Base-by-base conservation (phyloP, 1,140 invertebrate species). In the Drosophila pandora region DNA sequence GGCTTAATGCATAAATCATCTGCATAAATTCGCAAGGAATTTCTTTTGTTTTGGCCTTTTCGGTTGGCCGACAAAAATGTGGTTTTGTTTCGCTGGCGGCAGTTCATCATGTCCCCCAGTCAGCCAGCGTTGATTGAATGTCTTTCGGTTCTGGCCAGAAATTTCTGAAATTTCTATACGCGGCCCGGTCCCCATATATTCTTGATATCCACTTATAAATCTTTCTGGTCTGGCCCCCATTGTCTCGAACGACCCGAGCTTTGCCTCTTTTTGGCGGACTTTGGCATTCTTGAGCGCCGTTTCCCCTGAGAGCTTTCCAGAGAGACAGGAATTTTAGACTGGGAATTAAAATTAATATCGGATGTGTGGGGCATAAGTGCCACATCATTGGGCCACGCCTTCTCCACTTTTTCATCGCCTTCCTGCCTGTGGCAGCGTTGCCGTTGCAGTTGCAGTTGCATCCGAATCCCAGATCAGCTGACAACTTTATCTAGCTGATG, bases 1-100 rank as follows among this genome's bases (percentile, higher is more conserved):
- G 37, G 22, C 12, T 17, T 59, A 71, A 71, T 52, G 71, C 83
- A 88, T 88, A 88, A 88, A 88, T 88, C 83, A 88, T 88, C 83
- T 88, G 83, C 83, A 88, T 88, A 88, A 88, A 88, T 88, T 88
- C 78, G 62, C 49, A 17, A 64, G 83, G 83, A 88, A 88, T 88
- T 88, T 88, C 79, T 43, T 83, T 88, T 88, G 83, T 82, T 62
- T 79, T 47, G 28, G 25, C 25, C 25, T 7, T 28, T 28, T 7
- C 17, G 25, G 6, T 9, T 25, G n/a, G 56, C 60, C 55, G 22
- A 13, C 37, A 61, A 21, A 37, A 53, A 60, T 55, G 37, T 41
- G 43, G 39, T 69, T 61, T 80, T 58, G 65, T 72, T 71, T 87
- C 74, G 43, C 50, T 62, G 82, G 79, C 54, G 73, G 68, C 80